A percentile compares a stretch with the other conserved stretches of the same genome.
These are phyloP conservation scores for Theropithecus gelada DNA, from an alignment of 2,113 vertebrate species.

Conservation along the genomic window DNA sequence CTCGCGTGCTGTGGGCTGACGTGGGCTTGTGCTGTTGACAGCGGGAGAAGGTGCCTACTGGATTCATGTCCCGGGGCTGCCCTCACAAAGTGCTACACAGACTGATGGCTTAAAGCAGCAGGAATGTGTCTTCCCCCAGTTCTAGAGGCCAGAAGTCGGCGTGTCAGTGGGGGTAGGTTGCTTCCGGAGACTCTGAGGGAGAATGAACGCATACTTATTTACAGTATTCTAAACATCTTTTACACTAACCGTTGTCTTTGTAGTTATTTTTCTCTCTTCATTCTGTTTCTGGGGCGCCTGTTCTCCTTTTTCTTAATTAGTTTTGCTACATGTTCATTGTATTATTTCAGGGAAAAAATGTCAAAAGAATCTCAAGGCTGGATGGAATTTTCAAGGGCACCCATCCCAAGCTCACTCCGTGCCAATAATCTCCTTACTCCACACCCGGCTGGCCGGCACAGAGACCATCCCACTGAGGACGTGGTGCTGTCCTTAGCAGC, in stretches of 20 bases:
- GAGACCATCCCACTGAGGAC: too few species aligned
- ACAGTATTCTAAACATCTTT: neutral
- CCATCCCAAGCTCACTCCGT: fast-evolving
- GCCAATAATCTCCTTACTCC: neutral
- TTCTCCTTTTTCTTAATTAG: neutral
- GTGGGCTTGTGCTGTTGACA: neutral
- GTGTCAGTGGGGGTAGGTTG: neutral
- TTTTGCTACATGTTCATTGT: neutral
- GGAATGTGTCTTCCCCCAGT: neutral
- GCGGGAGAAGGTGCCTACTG: neutral
- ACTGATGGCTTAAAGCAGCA: neutral
- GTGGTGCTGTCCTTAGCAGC: too few species aligned
- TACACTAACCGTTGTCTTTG: neutral
- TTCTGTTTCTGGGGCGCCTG: neutral
- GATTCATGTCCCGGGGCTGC: neutral
- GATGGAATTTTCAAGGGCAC: neutral
- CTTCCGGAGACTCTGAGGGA: neutral
- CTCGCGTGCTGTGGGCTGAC: too few species aligned
- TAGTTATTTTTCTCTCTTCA: neutral
- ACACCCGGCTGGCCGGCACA: neutral
- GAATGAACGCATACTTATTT: neutral
- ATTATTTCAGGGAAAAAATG: neutral
- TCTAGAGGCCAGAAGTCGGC: neutral
- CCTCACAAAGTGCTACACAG: neutral
- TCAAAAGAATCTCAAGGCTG: neutral